A percentile compares a stretch with the other conserved stretches of the same genome.
These are phyloP conservation scores for Drosophila falleni DNA, from an alignment of 2,888 invertebrate species.

Conservation along the genomic window DNA sequence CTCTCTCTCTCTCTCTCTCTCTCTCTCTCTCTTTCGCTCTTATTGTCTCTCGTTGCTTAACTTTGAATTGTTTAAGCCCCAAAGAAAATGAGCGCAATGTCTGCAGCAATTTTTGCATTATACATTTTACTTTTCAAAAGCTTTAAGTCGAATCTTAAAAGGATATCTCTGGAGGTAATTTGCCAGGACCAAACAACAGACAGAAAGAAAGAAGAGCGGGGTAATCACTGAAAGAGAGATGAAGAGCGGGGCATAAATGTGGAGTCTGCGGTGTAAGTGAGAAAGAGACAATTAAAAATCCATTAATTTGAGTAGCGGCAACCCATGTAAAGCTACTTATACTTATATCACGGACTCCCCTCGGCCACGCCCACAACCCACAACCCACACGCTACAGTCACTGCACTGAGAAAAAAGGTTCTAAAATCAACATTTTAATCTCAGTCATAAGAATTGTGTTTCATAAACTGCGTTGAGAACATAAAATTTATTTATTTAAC, in stretches of 20 bases:
- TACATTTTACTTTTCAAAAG: constrained; percentile 56
- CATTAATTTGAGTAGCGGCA: constrained; percentile 81
- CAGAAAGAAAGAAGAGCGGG: constrained; percentile 2
- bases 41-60: background rate
- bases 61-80: constrained; percentile 9
- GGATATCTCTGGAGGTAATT: constrained; percentile 63
- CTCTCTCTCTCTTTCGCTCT: background rate
- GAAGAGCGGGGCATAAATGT: background rate
- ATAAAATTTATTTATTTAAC: too few relatives aligned
- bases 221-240: constrained; percentile 10
- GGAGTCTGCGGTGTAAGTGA: constrained; percentile 64
- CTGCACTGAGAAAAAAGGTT: too few relatives aligned
- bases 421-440: too few relatives aligned
- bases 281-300: constrained; percentile 83
- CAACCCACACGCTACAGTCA: background rate
- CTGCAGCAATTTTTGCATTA: constrained; percentile 39
- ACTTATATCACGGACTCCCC: constrained; percentile 41
- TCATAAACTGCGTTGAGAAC: too few relatives aligned
- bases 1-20: background rate
- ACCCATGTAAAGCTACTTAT: constrained; percentile 77
- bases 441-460: too few relatives aligned
- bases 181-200: constrained; percentile 41
- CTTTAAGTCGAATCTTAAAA: constrained; percentile 49
- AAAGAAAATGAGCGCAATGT: constrained; percentile 8
- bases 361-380: constrained; percentile 18